These are phyloP conservation scores for Brachionus angularis DNA, from an alignment of 1,140 invertebrate species.

Conservation along the genomic window DNA sequence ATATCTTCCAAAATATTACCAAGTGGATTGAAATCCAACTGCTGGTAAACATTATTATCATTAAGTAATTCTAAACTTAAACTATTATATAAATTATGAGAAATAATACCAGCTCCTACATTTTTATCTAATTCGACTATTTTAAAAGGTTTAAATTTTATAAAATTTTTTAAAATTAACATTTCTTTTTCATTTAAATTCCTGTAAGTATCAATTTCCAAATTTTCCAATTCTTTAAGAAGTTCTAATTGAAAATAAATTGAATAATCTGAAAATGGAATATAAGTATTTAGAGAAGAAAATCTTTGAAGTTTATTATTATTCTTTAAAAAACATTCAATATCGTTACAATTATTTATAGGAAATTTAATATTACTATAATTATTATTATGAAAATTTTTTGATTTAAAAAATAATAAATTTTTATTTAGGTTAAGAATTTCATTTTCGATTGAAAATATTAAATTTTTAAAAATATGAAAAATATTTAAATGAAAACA, in stretches of 20 bases:
- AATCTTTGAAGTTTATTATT: slow-evolving; percentile 3
- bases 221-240: slow-evolving; percentile 1
- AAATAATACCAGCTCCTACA: slow-evolving; percentile 12
- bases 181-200: slow-evolving; percentile 8
- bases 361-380: background rate
- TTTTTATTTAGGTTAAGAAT: slow-evolving; percentile 7
- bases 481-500: slow-evolving; percentile 24
- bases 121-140: slow-evolving; percentile 20
- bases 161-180: background rate
- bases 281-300: background rate
- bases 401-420: slow-evolving; percentile 1
- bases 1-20: background rate
- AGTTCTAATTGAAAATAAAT: slow-evolving; percentile 30
- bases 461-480: slow-evolving; percentile 25
- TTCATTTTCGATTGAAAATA: background rate
- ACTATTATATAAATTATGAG: slow-evolving; percentile 13
- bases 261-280: slow-evolving; percentile 7
- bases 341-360: background rate
- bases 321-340: slow-evolving; percentile 10
- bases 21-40: slow-evolving; percentile 6
- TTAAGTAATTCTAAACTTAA: background rate
- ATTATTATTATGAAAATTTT: too few species aligned
- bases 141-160: background rate
- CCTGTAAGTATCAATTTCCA: background rate
- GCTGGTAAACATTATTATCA: background rate